A percentile compares a stretch with the other conserved stretches of the same genome.
phyloP scores from a whole-genome alignment of 1,140 invertebrate genomes.

The Oryctes rhinoceros region DNA sequence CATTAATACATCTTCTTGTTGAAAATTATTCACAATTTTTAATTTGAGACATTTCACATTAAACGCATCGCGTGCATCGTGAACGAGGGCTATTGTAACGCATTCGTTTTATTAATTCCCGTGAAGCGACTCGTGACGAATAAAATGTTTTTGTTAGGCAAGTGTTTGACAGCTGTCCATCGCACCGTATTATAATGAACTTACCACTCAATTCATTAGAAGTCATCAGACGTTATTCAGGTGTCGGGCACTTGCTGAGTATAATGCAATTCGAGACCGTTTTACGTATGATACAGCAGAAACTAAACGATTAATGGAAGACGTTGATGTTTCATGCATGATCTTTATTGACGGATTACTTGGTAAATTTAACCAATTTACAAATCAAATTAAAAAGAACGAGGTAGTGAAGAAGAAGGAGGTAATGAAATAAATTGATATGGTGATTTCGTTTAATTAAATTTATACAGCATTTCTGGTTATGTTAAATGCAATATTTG shows the following conservation, averaged over 20 bases:
- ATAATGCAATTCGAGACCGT: not conserved
- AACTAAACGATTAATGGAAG: not conserved
- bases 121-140: slow-evolving; percentile 3
- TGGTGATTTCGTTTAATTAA: too few species aligned
- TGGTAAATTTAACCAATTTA: slow-evolving; percentile 3
- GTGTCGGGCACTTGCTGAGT: not conserved
- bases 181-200: slow-evolving; percentile 20
- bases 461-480: too few species aligned
- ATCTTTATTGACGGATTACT: not conserved
- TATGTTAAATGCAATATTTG: too few species aligned
- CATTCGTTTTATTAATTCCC: slow-evolving; percentile 30
- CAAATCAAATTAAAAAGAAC: not conserved
- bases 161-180: slow-evolving; percentile 27
- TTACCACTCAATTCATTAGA: slow-evolving; percentile 38
- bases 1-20: not conserved
- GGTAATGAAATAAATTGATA: too few species aligned
- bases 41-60: slow-evolving; percentile 2
- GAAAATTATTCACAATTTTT: slow-evolving; percentile 20
- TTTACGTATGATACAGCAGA: slow-evolving; percentile 23
- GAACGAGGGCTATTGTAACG: not conserved
- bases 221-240: slow-evolving; percentile 25
- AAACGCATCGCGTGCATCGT: not conserved
- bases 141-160: slow-evolving; percentile 35
- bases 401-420: too few species aligned
- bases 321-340: not conserved